Evolutionary conservation across 1,140 invertebrate species (phyloP), one percentile per base, ranked within the genome.

Genomic region (Microplitis demolitor): DNA sequence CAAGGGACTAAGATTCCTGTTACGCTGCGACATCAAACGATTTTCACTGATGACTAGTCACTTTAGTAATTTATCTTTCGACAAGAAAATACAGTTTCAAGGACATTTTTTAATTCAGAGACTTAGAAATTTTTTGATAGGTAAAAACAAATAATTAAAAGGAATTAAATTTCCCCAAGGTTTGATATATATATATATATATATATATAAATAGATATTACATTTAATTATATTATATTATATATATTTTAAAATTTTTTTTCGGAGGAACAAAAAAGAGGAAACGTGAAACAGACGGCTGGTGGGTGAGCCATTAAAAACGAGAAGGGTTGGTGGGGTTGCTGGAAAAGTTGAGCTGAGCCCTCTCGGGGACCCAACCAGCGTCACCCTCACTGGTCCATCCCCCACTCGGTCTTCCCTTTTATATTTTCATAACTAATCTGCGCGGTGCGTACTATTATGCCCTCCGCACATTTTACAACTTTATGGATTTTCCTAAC

Each of bases 391-490:
- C 61, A 34, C 77, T 74, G 74, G 78, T 78, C 80, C 60, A 71
- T 67, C 71, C 54, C 73, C 62, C 51, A 72, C 45, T 61, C 62
- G 14, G 53, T 60, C 39, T 45, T 72, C 66, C 80, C 82, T 82
- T 85, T 85, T 83, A 85, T 83, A 85, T 84, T 85, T 85, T 85
- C 83, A 85, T 85, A 85, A 85, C 83, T 85, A 85, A 85, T 85
- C 83, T 85, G 83, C 83, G 83, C 83, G 80, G 79, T 84, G 81
- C 82, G 80, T 83, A 83, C 79, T 83, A 82, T 83, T 84, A 82
- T 81, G 82, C 82, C 80, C 79, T 83, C 83, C 82, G 83, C 83
- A 83, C 83, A 84, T 84, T 85, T 85, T 85, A 83, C 83, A 84
- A 84, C 83, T 84, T 82, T 84, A 84, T 84, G 83, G 83, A 84